phyloP scores from a whole-genome alignment of 2,113 vertebrate species.

The Manacus vitellinus region DNA sequence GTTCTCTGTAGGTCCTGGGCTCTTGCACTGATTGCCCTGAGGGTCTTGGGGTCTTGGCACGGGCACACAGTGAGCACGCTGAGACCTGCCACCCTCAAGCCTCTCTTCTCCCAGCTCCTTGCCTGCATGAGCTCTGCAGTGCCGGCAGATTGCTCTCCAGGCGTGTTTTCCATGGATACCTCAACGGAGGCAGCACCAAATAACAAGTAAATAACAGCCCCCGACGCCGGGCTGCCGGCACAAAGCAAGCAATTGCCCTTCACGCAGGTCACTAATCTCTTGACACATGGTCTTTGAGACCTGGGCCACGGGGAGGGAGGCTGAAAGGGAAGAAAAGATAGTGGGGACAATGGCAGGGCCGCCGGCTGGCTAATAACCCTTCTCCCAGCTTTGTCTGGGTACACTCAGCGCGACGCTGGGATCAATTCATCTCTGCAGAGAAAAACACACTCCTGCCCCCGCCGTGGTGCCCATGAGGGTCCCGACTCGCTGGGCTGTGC shows the following conservation, averaged over 20 bases:
- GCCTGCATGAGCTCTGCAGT: accelerated
- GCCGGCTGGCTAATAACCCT: not conserved
- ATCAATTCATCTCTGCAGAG: not conserved
- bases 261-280: constrained; percentile 49
- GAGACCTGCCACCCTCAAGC: not conserved
- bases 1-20: not conserved
- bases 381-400: constrained; percentile 15
- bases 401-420: not conserved
- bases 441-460: not conserved
- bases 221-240: not conserved
- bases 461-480: not conserved
- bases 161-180: constrained; percentile 3
- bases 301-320: not conserved
- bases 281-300: constrained; percentile 42
- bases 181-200: not conserved
- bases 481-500: not conserved
- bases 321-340: constrained; percentile 47
- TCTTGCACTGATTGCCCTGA: accelerated
- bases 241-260: constrained; percentile 45
- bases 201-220: constrained; percentile 24
- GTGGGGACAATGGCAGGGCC: not conserved
- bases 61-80: accelerated
- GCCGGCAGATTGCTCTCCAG: not conserved
- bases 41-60: accelerated
- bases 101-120: not conserved